Evolutionary conservation across 2,797 vertebrate genomes (phyloP).

Genomic region (Pempheris klunzingeri): DNA sequence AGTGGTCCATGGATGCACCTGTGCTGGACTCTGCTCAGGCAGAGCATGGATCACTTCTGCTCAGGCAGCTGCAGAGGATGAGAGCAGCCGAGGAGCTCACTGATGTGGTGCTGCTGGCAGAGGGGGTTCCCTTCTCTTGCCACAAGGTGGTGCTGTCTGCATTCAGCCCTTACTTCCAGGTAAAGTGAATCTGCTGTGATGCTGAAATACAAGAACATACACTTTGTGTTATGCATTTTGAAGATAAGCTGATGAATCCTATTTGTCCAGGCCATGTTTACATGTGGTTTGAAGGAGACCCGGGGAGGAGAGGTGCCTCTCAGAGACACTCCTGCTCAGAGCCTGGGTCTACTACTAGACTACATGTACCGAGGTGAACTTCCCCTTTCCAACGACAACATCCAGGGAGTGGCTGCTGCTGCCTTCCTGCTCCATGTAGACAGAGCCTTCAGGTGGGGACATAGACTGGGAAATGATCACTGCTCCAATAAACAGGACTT

Average conservation of each 20-base stretch:
- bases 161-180: constrained; percentile 93
- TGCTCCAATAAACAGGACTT: neutral
- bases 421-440: constrained; percentile 93
- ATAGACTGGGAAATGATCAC: neutral
- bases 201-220: neutral
- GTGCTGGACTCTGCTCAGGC: constrained; percentile 39
- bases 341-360: constrained; percentile 84
- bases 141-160: constrained; percentile 91
- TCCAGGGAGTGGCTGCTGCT: constrained; percentile 88
- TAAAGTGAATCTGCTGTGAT: constrained; percentile 62
- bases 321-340: constrained; percentile 87
- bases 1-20: constrained; percentile 57
- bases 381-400: constrained; percentile 84
- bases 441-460: constrained; percentile 81
- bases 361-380: constrained; percentile 89
- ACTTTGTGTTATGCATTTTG: neutral
- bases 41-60: constrained; percentile 83
- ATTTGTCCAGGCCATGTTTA: constrained; percentile 84
- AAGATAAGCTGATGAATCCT: neutral
- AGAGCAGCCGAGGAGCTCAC: constrained; percentile 85
- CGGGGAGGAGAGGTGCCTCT: constrained; percentile 86
- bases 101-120: constrained; percentile 90
- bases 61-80: constrained; percentile 88
- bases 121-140: constrained; percentile 88
- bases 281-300: constrained; percentile 90